Evolutionary conservation across 2,113 vertebrate genomes (phyloP).

Genomic region (Amphiprion percula): DNA sequence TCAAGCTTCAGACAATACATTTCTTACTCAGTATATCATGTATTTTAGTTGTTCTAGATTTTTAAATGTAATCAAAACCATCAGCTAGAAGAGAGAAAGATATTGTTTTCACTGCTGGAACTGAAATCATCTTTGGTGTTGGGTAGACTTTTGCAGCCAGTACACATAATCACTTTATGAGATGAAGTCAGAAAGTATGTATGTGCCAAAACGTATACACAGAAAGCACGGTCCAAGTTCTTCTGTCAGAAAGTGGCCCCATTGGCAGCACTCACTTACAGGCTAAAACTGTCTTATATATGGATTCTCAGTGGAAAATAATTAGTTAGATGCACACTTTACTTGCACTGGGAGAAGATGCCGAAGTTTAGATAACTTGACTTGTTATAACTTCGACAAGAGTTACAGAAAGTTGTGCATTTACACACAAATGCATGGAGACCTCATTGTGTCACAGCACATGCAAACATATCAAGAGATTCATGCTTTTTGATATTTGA

Average conservation of each 20-base stretch:
- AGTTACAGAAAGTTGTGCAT: too few species aligned
- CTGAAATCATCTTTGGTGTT: background rate
- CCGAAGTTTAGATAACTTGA: too few species aligned
- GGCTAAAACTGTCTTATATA: background rate
- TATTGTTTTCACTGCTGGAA: background rate
- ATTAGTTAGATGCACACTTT: background rate
- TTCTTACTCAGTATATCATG: too few species aligned
- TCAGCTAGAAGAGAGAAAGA: too few species aligned
- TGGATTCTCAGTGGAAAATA: background rate
- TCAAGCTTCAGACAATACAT: too few species aligned
- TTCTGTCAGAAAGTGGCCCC: background rate
- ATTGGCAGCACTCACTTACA: background rate
- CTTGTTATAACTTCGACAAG: too few species aligned
- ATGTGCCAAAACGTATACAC: background rate
- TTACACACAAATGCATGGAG: too few species aligned
- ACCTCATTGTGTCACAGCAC: too few species aligned
- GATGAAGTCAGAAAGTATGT: background rate
- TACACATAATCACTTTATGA: background rate
- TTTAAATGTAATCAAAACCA: background rate
- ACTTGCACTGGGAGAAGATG: too few species aligned
- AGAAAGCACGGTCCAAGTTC: background rate
- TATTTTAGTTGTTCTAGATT: too few species aligned
- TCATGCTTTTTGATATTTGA: too few species aligned
- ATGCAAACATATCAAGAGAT: too few species aligned
- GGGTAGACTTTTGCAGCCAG: background rate